These are phyloP conservation scores for Rhinolophus ferrumequinum DNA, from an alignment of 2,113 vertebrate genomes.

Conservation along the genomic window DNA sequence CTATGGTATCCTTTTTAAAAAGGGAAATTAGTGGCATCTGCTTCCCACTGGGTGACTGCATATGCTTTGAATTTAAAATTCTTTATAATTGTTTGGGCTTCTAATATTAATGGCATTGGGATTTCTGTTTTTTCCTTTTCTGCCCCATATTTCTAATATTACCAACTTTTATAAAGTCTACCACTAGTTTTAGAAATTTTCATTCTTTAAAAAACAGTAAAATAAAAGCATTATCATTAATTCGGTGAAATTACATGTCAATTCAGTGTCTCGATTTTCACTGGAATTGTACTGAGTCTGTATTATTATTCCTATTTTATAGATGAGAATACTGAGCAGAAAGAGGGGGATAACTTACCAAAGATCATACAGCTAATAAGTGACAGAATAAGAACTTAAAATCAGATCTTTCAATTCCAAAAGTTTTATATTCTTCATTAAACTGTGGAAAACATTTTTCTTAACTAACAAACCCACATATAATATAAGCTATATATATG, in stretches of 20 bases:
- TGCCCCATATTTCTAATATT: not conserved
- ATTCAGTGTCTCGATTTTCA: not conserved
- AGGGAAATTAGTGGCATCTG: not conserved
- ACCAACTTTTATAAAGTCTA: not conserved
- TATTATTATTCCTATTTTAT: not conserved
- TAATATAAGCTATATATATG: not conserved
- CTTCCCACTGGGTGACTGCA: not conserved
- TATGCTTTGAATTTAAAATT: constrained; percentile 2
- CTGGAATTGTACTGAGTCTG: not conserved
- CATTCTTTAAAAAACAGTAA: constrained; percentile 28
- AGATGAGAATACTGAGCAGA: not conserved
- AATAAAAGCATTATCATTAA: constrained; percentile 11
- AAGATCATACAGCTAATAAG: not conserved
- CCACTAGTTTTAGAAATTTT: not conserved
- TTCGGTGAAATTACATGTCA: not conserved
- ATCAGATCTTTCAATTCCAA: not conserved
- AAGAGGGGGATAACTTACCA: not conserved
- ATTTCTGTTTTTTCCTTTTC: constrained; percentile 55
- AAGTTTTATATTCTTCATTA: not conserved
- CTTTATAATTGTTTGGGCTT: not conserved
- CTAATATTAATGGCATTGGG: not conserved
- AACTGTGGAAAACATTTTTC: constrained; percentile 22
- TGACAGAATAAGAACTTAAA: not conserved
- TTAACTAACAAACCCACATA: not conserved
- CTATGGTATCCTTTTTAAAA: constrained; percentile 5